Base-by-base conservation (phyloP, 2,113 vertebrate genomes). In the Erpornis zantholeuca region DNA sequence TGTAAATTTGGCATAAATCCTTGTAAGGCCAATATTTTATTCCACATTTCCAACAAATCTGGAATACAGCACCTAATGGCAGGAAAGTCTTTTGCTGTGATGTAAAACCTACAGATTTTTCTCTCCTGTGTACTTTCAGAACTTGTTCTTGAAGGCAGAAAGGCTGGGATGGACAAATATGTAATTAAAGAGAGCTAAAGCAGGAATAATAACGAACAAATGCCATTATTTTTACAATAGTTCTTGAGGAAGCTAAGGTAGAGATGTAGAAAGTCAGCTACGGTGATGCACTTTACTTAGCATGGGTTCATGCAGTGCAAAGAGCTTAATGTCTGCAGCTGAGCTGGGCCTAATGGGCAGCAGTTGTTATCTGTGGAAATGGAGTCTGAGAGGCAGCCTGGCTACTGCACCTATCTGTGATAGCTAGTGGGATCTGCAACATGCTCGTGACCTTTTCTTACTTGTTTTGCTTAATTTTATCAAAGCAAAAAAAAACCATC, bases 241-340 rank as follows among this genome's bases (percentile, higher is more conserved):
- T 64, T 84, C 83, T 84, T 82, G 49, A 61, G 49, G 15, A 84
- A 91, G 88, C 76, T 53, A 60, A 89, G 65, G 61, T 9, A 80
- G 77, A 91, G 40, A 65, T 87, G 53, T 27, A 79, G 83, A 82
- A 94, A 97, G 96, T 85, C 91, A 89, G 92, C 64, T 75, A 92
- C 56, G 4, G 80, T 91, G 92, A 92, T 91, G 88, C 83, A 91
- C 92, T 96, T 89, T 83, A 95, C 95, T 96, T 96, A 97, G 80
- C 81, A 92, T 92, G 88, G 86, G 88, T 94, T 96, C 96, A 97
- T 89, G 94, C 96, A 84, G 96, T 89, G 96, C 94, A 95, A 96
- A 95, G 81, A 96, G 92, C 96, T 96, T 95, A 97, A 97, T 95
- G 94, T 42, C 80, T 95, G 91, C 81, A 84, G 89, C 91, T 91